Evolutionary conservation across 2,113 vertebrate species (phyloP), one percentile per base, ranked within the genome.

Genomic region (Cromileptes altivelis): DNA sequence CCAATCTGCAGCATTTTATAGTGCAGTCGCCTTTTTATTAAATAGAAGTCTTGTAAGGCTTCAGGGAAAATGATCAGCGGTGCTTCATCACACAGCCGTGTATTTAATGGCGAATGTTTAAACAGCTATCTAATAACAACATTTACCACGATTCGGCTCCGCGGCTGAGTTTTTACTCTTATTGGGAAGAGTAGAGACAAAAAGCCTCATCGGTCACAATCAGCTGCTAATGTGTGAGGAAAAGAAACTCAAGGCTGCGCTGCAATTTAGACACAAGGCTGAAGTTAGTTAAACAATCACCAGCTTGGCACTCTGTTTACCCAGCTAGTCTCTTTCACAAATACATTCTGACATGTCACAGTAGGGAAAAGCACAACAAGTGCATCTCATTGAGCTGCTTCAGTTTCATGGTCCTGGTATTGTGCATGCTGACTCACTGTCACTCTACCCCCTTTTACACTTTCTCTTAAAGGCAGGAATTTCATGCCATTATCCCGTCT

Each of bases 131-230:
- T 17, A 52, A 27, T 19, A 1, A 52, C 2, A 6, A 63, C 21
- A 63, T 40, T 63, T 63, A 75, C 15, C 45, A 2, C 17, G n/a
- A 53, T 13, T 70, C 67, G n/a, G 37, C 53, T 72, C 53, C 25
- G 14, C 1, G 27, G 53, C 13, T 58, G 15, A 45, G 15, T 58
- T 45, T 57, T 70, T 21, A 49, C 12, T 12, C 42, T 21, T 50
- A 12, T 12, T 68, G 13, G 25, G 60, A 37, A 42, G 37, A 53
- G 40, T 4, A 30, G n/a, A 63, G 30, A 63, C 19, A 52, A 57
- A 42, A 19, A 37, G 27, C 27, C 67, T 23, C 45, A 49, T 30
- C 3, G 19, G 42, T 73, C 40, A 62, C 71, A 52, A 18, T 12
- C 13, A 62, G 7, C 12, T 61, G 45, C 60, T 58, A 17, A 58